Conservation (phyloP, 2,888 invertebrate species). For the Amiota communis region DNA sequence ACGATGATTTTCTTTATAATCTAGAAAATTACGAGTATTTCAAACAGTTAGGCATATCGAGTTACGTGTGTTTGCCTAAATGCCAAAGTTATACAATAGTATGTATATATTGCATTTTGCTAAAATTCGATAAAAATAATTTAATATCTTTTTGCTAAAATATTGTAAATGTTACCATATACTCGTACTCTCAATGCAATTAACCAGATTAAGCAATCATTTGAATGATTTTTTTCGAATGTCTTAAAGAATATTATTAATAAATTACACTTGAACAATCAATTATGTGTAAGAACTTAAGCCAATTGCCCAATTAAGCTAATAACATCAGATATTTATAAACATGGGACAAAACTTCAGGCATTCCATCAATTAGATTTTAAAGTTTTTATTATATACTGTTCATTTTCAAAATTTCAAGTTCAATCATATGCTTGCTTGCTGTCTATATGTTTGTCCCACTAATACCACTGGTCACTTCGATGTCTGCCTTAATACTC, state of each 20-base stretch:
- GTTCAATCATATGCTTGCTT: conserved; percentile 50
- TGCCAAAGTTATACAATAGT: conserved; percentile 39
- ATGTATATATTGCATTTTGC: background rate
- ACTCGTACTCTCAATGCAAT: too few species aligned
- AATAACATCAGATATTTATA: conserved; percentile 24
- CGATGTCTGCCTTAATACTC: conserved; percentile 62
- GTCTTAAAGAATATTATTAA: too few species aligned
- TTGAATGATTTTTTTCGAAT: too few species aligned
- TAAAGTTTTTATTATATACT: conserved; percentile 25
- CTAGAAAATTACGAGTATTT: conserved; percentile 57
- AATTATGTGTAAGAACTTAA: conserved; percentile 24
- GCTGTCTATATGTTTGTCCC: too few species aligned
- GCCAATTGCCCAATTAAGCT: conserved; percentile 30
- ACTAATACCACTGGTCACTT: conserved; percentile 57
- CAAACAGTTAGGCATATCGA: conserved; percentile 52
- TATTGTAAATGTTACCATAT: too few species aligned
- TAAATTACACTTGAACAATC: background rate
- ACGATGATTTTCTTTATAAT: conserved; percentile 62
- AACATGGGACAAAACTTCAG: conserved; percentile 17
- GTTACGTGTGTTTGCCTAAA: conserved; percentile 53
- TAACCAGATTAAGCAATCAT: too few species aligned
- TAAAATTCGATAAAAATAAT: conserved; percentile 2
- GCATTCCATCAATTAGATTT: conserved; percentile 16
- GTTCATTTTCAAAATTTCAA: conserved; percentile 44
- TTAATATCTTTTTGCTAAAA: background rate